Conservation (phyloP, 2,113 vertebrate species). For the Mobula hypostoma region DNA sequence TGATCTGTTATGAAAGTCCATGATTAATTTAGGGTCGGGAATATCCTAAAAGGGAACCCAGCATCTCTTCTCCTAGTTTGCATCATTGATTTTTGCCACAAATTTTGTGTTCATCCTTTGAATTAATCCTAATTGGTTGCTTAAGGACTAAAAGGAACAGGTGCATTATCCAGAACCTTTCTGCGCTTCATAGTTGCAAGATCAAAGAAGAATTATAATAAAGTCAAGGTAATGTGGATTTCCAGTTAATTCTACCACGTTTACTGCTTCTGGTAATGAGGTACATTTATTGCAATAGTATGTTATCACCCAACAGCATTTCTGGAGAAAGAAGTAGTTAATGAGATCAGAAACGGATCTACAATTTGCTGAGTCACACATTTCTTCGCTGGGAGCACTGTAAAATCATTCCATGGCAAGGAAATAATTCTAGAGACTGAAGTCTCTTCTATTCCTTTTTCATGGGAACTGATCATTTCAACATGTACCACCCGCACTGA, state of each 20-base stretch:
- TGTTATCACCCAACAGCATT: constrained; percentile 63
- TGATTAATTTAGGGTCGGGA: too few species aligned
- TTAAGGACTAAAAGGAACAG: constrained; percentile 61
- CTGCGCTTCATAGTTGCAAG: constrained; percentile 61
- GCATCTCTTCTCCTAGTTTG: background rate
- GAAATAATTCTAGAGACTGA: background rate
- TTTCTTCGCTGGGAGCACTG: constrained; percentile 32
- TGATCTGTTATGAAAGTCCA: too few species aligned
- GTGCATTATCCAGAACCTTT: constrained; percentile 68
- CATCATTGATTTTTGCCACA: background rate
- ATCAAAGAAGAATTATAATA: constrained; percentile 68
- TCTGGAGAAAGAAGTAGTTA: constrained; percentile 68
- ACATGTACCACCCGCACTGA: background rate
- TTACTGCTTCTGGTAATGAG: constrained; percentile 68
- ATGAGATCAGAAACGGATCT: constrained; percentile 64
- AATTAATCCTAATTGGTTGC: constrained; percentile 51
- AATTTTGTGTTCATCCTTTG: constrained; percentile 40
- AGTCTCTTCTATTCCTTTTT: constrained; percentile 8
- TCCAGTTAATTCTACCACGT: constrained; percentile 62
- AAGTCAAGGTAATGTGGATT: constrained; percentile 64
- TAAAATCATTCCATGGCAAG: background rate
- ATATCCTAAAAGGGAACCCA: too few species aligned
- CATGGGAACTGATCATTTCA: constrained; percentile 43
- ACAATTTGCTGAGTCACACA: constrained; percentile 45
- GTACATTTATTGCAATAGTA: constrained; percentile 67